phyloP scores from a whole-genome alignment of 2,113 vertebrate genomes.

The Hyaena hyaena region DNA sequence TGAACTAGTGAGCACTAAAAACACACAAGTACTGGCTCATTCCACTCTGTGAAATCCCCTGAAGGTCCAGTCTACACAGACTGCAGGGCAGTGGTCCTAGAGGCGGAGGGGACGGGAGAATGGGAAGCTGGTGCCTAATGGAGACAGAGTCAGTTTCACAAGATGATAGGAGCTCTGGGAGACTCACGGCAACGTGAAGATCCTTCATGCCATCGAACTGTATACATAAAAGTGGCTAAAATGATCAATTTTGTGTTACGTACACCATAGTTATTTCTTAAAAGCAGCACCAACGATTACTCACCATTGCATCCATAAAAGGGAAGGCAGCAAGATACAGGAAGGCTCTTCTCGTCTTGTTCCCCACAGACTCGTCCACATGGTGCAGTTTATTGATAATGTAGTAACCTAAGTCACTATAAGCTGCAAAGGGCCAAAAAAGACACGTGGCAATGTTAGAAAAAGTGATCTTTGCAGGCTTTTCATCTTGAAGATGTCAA shows the following conservation, averaged over 20 bases:
- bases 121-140: not conserved
- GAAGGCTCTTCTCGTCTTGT: slow-evolving; percentile 96
- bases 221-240: not conserved
- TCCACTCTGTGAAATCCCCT: not conserved
- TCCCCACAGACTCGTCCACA: slow-evolving; percentile 97
- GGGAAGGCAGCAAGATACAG: slow-evolving; percentile 97
- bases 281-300: slow-evolving; percentile 22
- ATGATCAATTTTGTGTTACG: no score
- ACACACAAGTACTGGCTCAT: not conserved
- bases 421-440: slow-evolving; percentile 87
- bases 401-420: slow-evolving; percentile 96
- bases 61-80: not conserved
- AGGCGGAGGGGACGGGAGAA: accelerated
- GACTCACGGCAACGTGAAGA: not conserved
- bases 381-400: slow-evolving; percentile 99
- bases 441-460: not conserved
- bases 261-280: not conserved
- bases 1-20: not conserved
- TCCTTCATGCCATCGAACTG: accelerated
- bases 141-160: not conserved
- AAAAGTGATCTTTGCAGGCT: not conserved
- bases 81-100: not conserved
- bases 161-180: not conserved
- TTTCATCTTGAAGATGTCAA: not conserved
- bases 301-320: slow-evolving; percentile 98